Base-by-base conservation (phyloP, 2,113 vertebrate genomes). In the Syngnathoides biaculeatus region DNA sequence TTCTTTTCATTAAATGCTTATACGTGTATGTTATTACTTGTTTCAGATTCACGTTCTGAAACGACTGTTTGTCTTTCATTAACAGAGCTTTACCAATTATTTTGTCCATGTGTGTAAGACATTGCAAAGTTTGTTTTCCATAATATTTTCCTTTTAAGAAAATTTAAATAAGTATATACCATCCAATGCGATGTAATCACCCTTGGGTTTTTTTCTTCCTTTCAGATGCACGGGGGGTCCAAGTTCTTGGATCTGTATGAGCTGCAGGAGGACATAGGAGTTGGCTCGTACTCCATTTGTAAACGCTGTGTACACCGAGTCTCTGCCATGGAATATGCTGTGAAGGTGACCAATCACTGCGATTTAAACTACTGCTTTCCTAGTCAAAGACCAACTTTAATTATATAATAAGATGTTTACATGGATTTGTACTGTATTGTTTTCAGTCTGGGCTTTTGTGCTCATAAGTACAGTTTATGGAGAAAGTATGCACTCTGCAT, bases 271-370 rank as follows among this genome's bases (percentile, higher is more conserved):
- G 96, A 98, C 90, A 98, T 99, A 9, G 97, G 96, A 8, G 92
- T 99, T 57, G 96, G 96, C 4, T 98, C 96, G 35, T 98, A 98
- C 80, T 99, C 97, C 0, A 94, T 99, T 68, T 99, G 97, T 85
- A 99, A 99, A 84, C 92, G 95, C 52, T 99, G 97, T 63, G 78
- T 98, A 61, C 95, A 98, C 84, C 77, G 89, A 87, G 89, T 92
- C 84, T 95, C 94, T 39, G 92, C 92, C 63, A 93, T 95, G 93
- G 95, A 99, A 86, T 98, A 95, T 84, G 97, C 96, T 78, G 97
- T 98, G 58, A 99, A 99, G 96, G 96, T 98, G 91, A 69, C 27
- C 10, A 19, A 3, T 27, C 35, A 26, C 20, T 38, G 14, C 10
- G 12, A 19, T n/a, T 30, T 45, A 30, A 26, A 24, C 42, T 35